These are phyloP conservation scores for Macropus fuliginosus DNA, from an alignment of 2,797 vertebrate genomes.

Conservation along the genomic window DNA sequence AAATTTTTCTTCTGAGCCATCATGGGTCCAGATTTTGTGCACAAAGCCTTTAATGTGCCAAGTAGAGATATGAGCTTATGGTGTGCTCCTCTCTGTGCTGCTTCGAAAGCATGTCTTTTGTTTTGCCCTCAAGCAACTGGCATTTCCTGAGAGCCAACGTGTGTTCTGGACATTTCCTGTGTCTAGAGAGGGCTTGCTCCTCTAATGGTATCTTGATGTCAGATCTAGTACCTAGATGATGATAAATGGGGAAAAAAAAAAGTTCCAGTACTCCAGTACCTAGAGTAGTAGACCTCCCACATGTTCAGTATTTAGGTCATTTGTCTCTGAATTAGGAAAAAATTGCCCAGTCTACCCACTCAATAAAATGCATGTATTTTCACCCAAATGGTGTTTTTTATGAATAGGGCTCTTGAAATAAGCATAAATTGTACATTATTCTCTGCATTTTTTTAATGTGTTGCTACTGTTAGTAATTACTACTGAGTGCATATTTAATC, in stretches of 20 bases:
- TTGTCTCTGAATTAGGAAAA: constrained; percentile 69
- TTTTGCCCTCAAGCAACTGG: background rate
- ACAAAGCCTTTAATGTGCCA: background rate
- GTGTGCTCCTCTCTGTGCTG: constrained; percentile 15
- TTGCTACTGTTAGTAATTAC: constrained; percentile 75
- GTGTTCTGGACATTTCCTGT: constrained; percentile 35
- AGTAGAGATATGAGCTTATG: background rate
- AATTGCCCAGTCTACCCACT: constrained; percentile 54
- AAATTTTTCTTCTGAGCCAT: background rate
- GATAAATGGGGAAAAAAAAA: background rate
- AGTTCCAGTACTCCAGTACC: background rate
- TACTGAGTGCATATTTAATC: constrained; percentile 75
- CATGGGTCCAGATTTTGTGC: background rate
- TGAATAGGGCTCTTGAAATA: constrained; percentile 70
- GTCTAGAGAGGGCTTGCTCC: constrained; percentile 24
- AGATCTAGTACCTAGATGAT: background rate
- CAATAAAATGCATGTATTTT: constrained; percentile 74
- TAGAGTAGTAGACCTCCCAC: constrained; percentile 49
- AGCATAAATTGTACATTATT: constrained; percentile 76
- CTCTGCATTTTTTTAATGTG: constrained; percentile 71
- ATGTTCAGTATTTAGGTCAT: constrained; percentile 70
- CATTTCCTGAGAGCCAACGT: background rate
- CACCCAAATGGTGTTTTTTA: constrained; percentile 72
- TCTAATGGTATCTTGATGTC: constrained; percentile 17
- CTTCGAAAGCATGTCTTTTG: constrained; percentile 3